A percentile compares a stretch with the other conserved stretches of the same genome.
Conservation (phyloP, 2,888 invertebrate species). For the Hylaea fasciaria region DNA sequence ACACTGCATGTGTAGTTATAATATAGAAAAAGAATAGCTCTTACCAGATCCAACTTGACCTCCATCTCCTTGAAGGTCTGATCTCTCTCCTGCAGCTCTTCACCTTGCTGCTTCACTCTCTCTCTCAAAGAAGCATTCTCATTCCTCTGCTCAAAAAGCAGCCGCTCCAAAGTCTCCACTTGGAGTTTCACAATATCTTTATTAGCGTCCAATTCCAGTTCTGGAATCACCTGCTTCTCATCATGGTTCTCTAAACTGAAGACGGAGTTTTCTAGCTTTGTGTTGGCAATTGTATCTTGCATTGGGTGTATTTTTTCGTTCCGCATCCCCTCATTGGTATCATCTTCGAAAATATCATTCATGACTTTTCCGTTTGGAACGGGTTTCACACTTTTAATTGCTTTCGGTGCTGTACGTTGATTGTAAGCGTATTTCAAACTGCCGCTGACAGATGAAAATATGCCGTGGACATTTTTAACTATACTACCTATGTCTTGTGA, state of each 20-base stretch:
- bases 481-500: constrained; percentile 76
- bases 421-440: constrained; percentile 77
- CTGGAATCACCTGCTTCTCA: neutral
- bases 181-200: constrained; percentile 63
- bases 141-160: constrained; percentile 70
- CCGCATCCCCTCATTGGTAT: constrained; percentile 38
- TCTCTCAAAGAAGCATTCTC: constrained; percentile 68
- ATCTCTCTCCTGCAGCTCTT: constrained; percentile 72
- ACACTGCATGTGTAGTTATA: too few relatives aligned
- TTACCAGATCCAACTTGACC: constrained; percentile 79
- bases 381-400: constrained; percentile 56
- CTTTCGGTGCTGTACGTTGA: constrained; percentile 62
- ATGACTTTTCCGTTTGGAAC: constrained; percentile 71
- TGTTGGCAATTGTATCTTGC: neutral
- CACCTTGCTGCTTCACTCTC: constrained; percentile 67
- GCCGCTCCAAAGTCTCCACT: constrained; percentile 69
- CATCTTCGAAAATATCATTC: constrained; percentile 77
- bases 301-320: neutral
- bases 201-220: constrained; percentile 30
- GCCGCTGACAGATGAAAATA: constrained; percentile 79
- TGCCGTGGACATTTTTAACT: constrained; percentile 80
- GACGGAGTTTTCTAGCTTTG: neutral
- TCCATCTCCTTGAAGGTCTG: constrained; percentile 76
- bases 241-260: constrained; percentile 16
- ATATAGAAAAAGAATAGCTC: constrained; percentile 20